Evolutionary conservation across 1,140 invertebrate species (phyloP).

Genomic region (Drosophila ercepeae): DNA sequence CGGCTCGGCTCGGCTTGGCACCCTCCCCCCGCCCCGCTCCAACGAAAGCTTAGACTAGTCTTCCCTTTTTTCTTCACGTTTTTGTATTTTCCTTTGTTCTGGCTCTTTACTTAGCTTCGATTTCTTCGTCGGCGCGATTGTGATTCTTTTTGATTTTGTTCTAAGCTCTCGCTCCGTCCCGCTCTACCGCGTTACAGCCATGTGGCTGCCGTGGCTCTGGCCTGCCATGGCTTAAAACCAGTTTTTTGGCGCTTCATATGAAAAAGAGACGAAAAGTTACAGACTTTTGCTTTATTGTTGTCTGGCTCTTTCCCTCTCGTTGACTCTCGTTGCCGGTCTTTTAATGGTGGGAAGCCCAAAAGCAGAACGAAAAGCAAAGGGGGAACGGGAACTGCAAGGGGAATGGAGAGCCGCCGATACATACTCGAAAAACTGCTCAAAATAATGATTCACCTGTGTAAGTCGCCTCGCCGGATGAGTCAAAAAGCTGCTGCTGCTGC

Average conservation of each 20-base stretch:
- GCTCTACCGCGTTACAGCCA: too few relatives aligned
- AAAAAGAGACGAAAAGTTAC: constrained; percentile 39
- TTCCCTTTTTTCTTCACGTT: constrained; percentile 23
- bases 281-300: constrained; percentile 69
- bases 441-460: constrained; percentile 45
- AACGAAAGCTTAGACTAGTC: constrained; percentile 59
- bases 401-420: constrained; percentile 22
- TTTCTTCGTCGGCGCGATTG: constrained; percentile 19
- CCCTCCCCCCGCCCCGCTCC: not conserved
- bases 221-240: constrained; percentile 29
- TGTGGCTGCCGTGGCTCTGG: too few relatives aligned
- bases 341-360: constrained; percentile 10
- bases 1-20: constrained; percentile 33
- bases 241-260: constrained; percentile 31
- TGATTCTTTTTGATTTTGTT: constrained; percentile 65
- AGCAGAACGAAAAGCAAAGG: not conserved
- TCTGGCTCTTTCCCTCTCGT: constrained; percentile 13
- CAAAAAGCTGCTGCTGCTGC: constrained; percentile 16
- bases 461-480: constrained; percentile 21
- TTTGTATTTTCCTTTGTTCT: not conserved
- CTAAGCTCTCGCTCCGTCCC: constrained; percentile 46
- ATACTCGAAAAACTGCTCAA: constrained; percentile 13
- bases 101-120: constrained; percentile 19
- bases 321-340: constrained; percentile 19
- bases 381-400: not conserved